Evolutionary conservation across 2,113 vertebrate genomes (phyloP).

Genomic region (Oryzias woworae): DNA sequence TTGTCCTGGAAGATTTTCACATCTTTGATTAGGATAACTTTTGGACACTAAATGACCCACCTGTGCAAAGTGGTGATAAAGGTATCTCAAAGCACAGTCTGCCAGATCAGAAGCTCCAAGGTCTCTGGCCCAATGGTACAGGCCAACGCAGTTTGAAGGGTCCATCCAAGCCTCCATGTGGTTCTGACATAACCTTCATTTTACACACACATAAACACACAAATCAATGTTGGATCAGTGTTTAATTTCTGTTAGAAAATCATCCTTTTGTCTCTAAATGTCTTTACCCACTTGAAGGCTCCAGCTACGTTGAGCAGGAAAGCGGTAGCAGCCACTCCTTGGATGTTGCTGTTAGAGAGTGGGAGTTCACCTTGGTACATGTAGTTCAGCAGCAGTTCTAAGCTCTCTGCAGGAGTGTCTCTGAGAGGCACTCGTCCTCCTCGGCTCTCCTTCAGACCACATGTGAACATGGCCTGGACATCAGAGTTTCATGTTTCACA

Average conservation of each 20-base stretch:
- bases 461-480: constrained; percentile 86
- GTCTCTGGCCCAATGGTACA: constrained; percentile 86
- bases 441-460: constrained; percentile 84
- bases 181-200: constrained; percentile 76
- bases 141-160: constrained; percentile 87
- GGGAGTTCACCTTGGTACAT: constrained; percentile 82
- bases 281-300: constrained; percentile 66
- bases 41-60: constrained; percentile 9
- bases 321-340: constrained; percentile 83
- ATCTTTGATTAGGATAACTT: too few species aligned
- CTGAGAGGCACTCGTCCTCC: constrained; percentile 81
- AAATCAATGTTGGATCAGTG: too few species aligned
- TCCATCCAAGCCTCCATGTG: constrained; percentile 91
- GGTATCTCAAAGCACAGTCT: constrained; percentile 80
- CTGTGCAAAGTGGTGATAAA: constrained; percentile 84
- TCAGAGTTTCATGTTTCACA: neutral
- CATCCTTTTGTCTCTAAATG: too few species aligned
- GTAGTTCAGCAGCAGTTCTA: constrained; percentile 80
- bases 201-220: neutral
- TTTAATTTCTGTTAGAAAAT: too few species aligned
- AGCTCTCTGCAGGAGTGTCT: constrained; percentile 81
- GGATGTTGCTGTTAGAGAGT: constrained; percentile 81
- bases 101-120: constrained; percentile 83
- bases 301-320: constrained; percentile 91
- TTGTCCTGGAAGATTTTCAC: too few species aligned